A percentile compares a stretch with the other conserved stretches of the same genome.
Evolutionary conservation across 2,797 vertebrate species (phyloP).

Genomic region (Peromyscus eremicus): DNA sequence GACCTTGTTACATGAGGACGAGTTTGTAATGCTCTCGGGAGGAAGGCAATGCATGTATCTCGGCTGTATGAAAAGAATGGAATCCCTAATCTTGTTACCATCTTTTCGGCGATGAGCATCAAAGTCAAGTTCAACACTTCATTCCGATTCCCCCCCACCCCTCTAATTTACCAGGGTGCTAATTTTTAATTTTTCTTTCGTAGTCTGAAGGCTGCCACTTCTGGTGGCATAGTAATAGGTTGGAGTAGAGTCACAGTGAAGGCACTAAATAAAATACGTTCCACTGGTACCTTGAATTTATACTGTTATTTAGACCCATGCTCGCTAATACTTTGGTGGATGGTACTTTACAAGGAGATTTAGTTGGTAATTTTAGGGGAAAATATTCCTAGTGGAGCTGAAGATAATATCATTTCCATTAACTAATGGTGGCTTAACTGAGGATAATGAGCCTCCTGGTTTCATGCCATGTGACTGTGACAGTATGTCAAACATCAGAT

Average conservation of each 20-base stretch:
- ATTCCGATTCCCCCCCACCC: neutral
- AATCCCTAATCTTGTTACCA: conserved; percentile 40
- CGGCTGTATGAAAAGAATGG: conserved; percentile 20
- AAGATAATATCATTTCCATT: conserved; percentile 50
- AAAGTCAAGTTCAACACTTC: conserved; percentile 25
- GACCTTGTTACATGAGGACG: neutral
- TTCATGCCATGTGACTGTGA: conserved; percentile 6
- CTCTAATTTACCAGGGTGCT: conserved; percentile 44
- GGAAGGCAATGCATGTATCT: neutral
- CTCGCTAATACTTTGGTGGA: conserved; percentile 24
- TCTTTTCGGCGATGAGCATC: neutral
- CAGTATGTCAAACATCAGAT: neutral
- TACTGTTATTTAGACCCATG: neutral
- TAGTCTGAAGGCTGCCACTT: conserved; percentile 7
- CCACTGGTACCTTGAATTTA: conserved; percentile 5
- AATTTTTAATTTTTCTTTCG: conserved; percentile 41
- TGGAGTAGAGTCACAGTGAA: neutral
- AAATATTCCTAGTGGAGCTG: neutral
- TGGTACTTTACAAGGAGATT: conserved; percentile 42
- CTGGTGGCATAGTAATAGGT: neutral
- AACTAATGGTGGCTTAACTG: conserved; percentile 20
- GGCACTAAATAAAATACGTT: conserved; percentile 1
- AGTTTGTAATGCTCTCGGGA: neutral
- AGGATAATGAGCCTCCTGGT: conserved; percentile 48
- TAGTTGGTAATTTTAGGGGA: neutral